These are phyloP conservation scores for Mus pahari DNA, from an alignment of 2,113 vertebrate species.

Conservation along the genomic window DNA sequence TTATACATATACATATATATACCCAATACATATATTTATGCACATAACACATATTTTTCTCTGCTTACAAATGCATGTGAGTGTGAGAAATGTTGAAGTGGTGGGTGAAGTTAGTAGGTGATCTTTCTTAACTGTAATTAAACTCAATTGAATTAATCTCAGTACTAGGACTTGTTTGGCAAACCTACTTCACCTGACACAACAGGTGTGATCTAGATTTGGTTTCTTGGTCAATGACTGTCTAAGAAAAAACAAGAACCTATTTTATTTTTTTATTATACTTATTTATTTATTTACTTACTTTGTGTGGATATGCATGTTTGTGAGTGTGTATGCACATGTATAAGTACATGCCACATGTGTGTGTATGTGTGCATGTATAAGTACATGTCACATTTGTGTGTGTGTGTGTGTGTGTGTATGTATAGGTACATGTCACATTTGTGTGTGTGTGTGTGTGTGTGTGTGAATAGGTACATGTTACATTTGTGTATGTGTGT, in stretches of 20 bases:
- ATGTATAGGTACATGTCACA: neutral
- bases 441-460: neutral
- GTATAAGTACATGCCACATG: neutral
- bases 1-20: neutral
- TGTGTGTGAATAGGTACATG: neutral
- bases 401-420: too few species aligned
- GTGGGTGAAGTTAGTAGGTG: neutral
- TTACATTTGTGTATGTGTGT: too few species aligned
- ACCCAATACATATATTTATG: neutral
- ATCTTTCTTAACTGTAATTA: neutral
- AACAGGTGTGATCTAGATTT: neutral
- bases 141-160: conserved; percentile 11
- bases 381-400: too few species aligned
- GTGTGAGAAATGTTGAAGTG: neutral
- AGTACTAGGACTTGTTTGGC: neutral
- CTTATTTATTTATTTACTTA: too few species aligned
- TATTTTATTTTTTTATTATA: neutral
- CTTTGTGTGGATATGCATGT: neutral
- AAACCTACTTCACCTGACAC: neutral
- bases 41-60: neutral
- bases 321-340: neutral
- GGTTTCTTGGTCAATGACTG: neutral
- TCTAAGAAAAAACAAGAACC: neutral
- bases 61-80: neutral
- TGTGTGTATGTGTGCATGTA: neutral